Percentiles rank a stretch among this genome's conserved stretches.
Evolutionary conservation across 2,797 vertebrate species (phyloP).

Genomic region (Nasua narica): DNA sequence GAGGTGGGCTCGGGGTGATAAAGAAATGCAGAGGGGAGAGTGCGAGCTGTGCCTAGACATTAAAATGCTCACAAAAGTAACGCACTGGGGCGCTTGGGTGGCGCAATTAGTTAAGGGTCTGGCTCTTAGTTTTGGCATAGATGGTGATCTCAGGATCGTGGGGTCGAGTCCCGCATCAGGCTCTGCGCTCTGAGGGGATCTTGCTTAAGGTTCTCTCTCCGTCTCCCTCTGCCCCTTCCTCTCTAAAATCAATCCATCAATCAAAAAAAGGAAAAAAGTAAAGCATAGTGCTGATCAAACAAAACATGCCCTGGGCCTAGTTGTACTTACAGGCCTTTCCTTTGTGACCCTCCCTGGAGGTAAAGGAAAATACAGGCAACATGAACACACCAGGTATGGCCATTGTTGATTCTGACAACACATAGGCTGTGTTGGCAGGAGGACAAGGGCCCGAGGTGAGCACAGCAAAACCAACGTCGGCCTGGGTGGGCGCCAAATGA

Average conservation of each 20-base stretch:
- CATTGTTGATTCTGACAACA: rapidly evolving
- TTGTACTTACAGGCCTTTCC: neutral
- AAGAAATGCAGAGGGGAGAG: no score
- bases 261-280: neutral
- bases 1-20: neutral
- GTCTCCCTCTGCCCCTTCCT: neutral
- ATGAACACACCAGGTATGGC: rapidly evolving
- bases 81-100: neutral
- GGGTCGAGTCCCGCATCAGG: neutral
- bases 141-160: neutral
- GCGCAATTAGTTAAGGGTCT: neutral
- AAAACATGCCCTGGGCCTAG: neutral
- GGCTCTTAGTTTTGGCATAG: neutral
- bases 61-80: neutral
- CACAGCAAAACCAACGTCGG: neutral
- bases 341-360: neutral
- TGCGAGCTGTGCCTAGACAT: neutral
- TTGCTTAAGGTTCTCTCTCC: neutral
- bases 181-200: neutral
- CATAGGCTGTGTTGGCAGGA: neutral
- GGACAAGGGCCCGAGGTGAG: neutral
- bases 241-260: neutral
- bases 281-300: neutral
- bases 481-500: neutral
- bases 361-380: neutral